A percentile compares a stretch with the other conserved stretches of the same genome.
Conservation (phyloP, 2,113 vertebrate genomes). For the Gallinago undulata region DNA sequence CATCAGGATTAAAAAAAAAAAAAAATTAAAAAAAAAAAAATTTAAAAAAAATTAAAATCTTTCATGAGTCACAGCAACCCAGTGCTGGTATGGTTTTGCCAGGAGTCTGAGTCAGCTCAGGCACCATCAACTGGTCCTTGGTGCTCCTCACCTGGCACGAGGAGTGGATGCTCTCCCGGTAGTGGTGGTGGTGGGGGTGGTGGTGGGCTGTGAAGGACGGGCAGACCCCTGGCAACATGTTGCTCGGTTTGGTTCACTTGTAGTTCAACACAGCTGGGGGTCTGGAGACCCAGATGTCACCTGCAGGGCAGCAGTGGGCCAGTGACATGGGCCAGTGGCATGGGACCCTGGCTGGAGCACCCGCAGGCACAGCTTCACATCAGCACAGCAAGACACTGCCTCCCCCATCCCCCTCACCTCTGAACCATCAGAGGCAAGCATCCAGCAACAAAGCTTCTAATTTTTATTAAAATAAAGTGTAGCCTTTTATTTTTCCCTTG, state of each 20-base stretch:
- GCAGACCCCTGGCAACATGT: accelerated
- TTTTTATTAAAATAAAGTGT: slow-evolving; percentile 48
- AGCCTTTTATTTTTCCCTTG: background rate
- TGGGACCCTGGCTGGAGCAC: background rate
- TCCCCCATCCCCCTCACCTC: accelerated
- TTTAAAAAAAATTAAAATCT: background rate
- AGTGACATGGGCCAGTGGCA: background rate
- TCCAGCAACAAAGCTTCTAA: background rate
- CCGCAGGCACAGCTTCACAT: accelerated
- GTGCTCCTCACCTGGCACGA: background rate
- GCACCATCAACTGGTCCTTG: background rate
- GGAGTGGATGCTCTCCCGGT: accelerated
- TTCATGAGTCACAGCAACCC: background rate
- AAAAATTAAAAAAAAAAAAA: background rate
- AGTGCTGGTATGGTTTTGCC: background rate
- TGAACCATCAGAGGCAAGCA: background rate
- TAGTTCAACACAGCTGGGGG: background rate
- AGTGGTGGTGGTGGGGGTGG: too few species aligned
- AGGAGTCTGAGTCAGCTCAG: background rate
- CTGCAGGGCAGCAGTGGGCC: too few species aligned
- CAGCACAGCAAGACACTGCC: accelerated
- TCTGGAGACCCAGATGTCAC: background rate
- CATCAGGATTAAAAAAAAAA: background rate
- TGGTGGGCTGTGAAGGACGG: too few species aligned
- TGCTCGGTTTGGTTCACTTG: accelerated